Evolutionary conservation across 2,113 vertebrate genomes (phyloP).

Genomic region (Boulengeromyrus knoepffleri): DNA sequence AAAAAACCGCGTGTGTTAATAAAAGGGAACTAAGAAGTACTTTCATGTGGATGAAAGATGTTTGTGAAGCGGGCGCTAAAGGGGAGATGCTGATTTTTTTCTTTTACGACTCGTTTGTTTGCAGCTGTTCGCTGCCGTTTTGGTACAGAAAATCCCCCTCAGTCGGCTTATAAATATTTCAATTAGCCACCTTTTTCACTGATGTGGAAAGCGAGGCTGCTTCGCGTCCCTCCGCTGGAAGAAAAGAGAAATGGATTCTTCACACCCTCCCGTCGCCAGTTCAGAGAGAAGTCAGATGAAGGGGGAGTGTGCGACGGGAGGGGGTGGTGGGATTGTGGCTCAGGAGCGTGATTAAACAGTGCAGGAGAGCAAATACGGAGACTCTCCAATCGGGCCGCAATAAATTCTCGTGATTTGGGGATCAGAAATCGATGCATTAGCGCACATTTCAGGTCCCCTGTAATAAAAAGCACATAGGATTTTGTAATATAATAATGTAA

Average conservation of each 20-base stretch:
- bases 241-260: not conserved
- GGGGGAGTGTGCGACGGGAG: not conserved
- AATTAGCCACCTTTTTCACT: not conserved
- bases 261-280: not conserved
- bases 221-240: not conserved
- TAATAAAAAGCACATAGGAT: not conserved
- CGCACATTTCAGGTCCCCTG: not conserved
- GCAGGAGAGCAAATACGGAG: not conserved
- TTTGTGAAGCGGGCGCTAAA: not conserved
- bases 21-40: not conserved
- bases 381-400: no score
- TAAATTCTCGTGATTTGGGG: not conserved
- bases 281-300: not conserved
- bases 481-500: not conserved
- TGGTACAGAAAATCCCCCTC: not conserved
- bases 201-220: not conserved
- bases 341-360: not conserved
- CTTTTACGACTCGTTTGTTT: not conserved
- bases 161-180: not conserved
- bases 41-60: not conserved
- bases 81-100: not conserved
- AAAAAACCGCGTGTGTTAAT: not conserved
- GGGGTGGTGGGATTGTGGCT: not conserved
- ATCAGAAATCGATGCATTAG: not conserved
- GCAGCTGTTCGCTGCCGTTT: not conserved